Evolutionary conservation across 2,888 invertebrate species (phyloP).

Genomic region (Byasa hedistus): DNA sequence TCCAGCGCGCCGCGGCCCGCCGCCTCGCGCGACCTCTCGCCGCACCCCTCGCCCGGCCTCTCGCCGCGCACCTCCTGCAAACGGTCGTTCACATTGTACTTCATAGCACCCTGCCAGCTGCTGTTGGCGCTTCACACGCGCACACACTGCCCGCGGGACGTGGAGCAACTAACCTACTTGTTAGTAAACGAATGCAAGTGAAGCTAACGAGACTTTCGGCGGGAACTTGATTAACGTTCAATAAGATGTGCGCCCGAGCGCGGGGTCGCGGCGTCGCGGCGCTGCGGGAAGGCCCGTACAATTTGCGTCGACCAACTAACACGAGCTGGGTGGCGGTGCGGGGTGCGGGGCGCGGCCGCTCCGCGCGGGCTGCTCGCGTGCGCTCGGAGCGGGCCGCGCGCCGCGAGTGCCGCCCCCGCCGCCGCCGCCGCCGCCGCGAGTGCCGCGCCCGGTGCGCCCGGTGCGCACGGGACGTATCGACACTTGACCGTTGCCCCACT

Average conservation of each 20-base stretch:
- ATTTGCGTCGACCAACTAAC: no score
- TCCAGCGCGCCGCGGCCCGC: conserved; percentile 71
- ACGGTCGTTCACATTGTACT: not conserved
- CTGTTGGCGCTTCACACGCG: no score
- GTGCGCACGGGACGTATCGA: conserved; percentile 33
- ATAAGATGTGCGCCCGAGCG: no score
- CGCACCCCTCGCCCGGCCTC: conserved; percentile 27
- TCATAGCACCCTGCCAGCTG: not conserved
- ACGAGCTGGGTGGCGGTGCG: no score
- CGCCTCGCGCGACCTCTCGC: conserved; percentile 30
- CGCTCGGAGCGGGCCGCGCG: conserved; percentile 62
- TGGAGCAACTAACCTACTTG: no score
- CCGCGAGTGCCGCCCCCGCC: conserved; percentile 48
- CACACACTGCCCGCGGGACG: no score
- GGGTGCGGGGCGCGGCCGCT: no score
- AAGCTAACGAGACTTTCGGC: no score
- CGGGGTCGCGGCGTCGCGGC: no score
- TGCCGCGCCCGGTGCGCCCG: conserved; percentile 31
- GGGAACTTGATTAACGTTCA: no score
- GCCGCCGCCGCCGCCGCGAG: conserved; percentile 33
- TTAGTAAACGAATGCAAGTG: no score
- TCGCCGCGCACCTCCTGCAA: conserved; percentile 20
- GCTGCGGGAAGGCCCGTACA: no score
- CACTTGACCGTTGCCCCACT: conserved; percentile 29
- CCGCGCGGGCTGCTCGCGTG: conserved; percentile 36